Conservation (phyloP, 2,113 vertebrate genomes). For the Natator depressus region DNA sequence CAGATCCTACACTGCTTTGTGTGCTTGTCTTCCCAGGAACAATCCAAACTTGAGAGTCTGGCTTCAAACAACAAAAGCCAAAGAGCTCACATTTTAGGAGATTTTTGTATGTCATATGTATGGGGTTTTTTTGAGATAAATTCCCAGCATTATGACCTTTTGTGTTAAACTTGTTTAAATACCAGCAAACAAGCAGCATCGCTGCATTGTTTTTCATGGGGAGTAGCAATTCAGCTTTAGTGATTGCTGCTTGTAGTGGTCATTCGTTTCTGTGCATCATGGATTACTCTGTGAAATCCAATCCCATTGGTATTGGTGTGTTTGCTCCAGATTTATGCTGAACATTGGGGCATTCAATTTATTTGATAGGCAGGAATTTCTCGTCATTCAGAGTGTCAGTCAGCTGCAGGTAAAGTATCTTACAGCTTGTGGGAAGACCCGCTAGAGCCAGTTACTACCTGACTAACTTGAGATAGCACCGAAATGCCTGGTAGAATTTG, state of each 20-base stretch:
- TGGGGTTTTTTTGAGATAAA: too few relatives aligned
- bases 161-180: fast-evolving
- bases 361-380: not conserved
- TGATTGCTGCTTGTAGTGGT: not conserved
- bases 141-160: not conserved
- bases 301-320: fast-evolving
- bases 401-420: not conserved
- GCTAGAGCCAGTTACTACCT: not conserved
- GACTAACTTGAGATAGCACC: not conserved
- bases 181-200: not conserved
- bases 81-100: not conserved
- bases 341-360: fast-evolving
- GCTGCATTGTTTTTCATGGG: not conserved
- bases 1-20: too few relatives aligned
- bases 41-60: not conserved
- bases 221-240: not conserved
- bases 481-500: not conserved
- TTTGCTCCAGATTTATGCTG: fast-evolving
- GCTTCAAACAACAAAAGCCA: not conserved
- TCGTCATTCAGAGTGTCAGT: not conserved
- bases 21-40: not conserved
- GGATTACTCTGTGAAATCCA: not conserved
- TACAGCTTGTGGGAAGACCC: not conserved
- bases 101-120: fast-evolving
- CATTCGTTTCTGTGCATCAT: not conserved